Evolutionary conservation across 2,888 invertebrate genomes (phyloP), one percentile per base, ranked within the genome.

Genomic region (Mechanitis mazaeus): DNA sequence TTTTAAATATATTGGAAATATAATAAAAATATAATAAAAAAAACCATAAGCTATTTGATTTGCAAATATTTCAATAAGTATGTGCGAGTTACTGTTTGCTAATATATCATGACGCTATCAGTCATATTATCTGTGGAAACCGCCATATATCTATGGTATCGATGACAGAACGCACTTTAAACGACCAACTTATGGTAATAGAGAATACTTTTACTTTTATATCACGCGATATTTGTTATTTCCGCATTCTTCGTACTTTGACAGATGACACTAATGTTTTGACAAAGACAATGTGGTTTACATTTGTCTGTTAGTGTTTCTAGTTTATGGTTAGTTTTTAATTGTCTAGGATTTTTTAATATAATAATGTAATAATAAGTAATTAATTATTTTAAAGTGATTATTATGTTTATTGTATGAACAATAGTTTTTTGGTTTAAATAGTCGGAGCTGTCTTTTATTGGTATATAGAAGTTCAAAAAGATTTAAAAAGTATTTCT

Each of bases 101-200:
- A 38, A 42, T 46, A 28, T 55, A 61, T 61, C 60, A 50, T 42
- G 38, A 35, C 45, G 56, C 62, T 56, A 66, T 60, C 63, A 56
- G 54, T 9, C 28, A 56, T 50, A 64, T 62, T 59, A 55, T 58
- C 58, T 11, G 45, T 33, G 55, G 45, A 54, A 56, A 59, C 28
- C 59, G 58, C 54, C 57, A 57, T 64, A 64, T 55, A 59, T 66
- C 61, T 54, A 54, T 54, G 64, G 65, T 64, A 64, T 64, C 65
- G 65, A 65, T 60, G 64, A 65, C 62, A 59, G 55, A 59, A 55
- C 62, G 59, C 66, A 64, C 58, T 60, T 46, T 60, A 59, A 64
- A 69, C 63, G 60, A 47, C 35, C 58, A 60, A 58, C 59, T 65
- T 66, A 70, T 69, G 68, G 53, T 67, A 68, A 70, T 70, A 54